phyloP scores from a whole-genome alignment of 2,888 invertebrate species.

The Troides helena region DNA sequence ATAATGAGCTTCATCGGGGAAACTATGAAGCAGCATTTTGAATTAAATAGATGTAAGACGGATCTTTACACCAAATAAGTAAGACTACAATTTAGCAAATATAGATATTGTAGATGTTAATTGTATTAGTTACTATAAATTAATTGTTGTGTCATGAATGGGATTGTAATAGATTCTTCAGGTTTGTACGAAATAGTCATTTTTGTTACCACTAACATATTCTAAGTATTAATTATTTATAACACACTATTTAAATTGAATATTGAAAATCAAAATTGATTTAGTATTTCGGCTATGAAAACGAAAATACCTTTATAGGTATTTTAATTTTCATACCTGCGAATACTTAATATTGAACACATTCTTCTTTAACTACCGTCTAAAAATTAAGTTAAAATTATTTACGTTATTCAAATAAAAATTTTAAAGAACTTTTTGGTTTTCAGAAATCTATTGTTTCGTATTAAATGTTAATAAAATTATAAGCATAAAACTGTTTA shows the following conservation, averaged over 20 bases:
- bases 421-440: not conserved
- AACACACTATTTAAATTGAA: not conserved
- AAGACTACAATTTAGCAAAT: constrained; percentile 68
- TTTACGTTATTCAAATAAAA: not conserved
- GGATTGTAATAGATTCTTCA: constrained; percentile 33
- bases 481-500: not conserved
- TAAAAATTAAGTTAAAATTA: not conserved
- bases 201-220: constrained; percentile 15
- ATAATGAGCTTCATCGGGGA: constrained; percentile 30
- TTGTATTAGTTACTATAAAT: constrained; percentile 49
- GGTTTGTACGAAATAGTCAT: constrained; percentile 13
- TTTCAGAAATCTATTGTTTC: not conserved
- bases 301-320: not conserved
- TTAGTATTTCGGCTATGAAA: not conserved
- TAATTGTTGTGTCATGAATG: constrained; percentile 55
- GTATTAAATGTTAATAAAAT: constrained; percentile 1
- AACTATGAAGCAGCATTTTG: constrained; percentile 40
- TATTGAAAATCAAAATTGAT: not conserved
- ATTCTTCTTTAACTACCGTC: not conserved
- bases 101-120: constrained; percentile 70
- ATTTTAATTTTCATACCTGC: not conserved
- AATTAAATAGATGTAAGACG: constrained; percentile 64
- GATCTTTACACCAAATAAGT: constrained; percentile 80
- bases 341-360: not conserved
- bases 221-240: constrained; percentile 6